Conservation (phyloP, 2,797 vertebrate genomes). For the Pterois miles region DNA sequence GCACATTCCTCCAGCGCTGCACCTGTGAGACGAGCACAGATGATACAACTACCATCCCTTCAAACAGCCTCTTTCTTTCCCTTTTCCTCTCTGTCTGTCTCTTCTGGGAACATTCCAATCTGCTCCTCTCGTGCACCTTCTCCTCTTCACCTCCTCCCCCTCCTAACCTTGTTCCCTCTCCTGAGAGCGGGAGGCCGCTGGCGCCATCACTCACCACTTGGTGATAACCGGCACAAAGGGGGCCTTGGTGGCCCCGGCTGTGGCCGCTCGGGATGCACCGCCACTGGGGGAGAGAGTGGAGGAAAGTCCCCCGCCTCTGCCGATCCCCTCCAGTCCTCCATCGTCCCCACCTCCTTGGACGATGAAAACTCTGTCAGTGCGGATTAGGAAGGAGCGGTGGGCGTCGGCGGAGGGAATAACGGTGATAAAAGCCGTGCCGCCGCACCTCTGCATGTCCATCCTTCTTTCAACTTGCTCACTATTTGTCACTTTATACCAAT, state of each 20-base stretch:
- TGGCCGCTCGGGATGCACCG: slow-evolving; percentile 48
- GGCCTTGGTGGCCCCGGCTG: slow-evolving; percentile 78
- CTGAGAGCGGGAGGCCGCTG: slow-evolving; percentile 74
- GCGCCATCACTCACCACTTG: slow-evolving; percentile 80
- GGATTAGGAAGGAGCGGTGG: slow-evolving; percentile 76
- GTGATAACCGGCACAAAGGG: slow-evolving; percentile 83
- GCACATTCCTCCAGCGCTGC: slow-evolving; percentile 67
- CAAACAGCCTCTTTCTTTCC: slow-evolving; percentile 60
- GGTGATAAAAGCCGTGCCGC: slow-evolving; percentile 67
- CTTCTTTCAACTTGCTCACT: slow-evolving; percentile 62
- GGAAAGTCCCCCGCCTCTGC: slow-evolving; percentile 65
- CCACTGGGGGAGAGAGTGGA: slow-evolving; percentile 66
- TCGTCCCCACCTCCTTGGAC: slow-evolving; percentile 63
- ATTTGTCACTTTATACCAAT: slow-evolving; percentile 72
- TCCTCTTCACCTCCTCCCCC: slow-evolving; percentile 44
- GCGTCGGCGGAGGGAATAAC: slow-evolving; percentile 51
- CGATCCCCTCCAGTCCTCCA: slow-evolving; percentile 47
- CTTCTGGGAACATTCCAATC: slow-evolving; percentile 80
- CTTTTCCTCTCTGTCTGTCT: slow-evolving; percentile 58
- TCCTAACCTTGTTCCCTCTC: slow-evolving; percentile 43
- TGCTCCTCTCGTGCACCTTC: slow-evolving; percentile 66
- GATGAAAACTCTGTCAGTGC: slow-evolving; percentile 83
- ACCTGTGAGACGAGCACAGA: slow-evolving; percentile 70
- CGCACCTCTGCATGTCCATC: slow-evolving; percentile 61
- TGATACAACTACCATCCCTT: slow-evolving; percentile 52